phyloP scores from a whole-genome alignment of 2,888 invertebrate genomes.

The Dioctria linearis region DNA sequence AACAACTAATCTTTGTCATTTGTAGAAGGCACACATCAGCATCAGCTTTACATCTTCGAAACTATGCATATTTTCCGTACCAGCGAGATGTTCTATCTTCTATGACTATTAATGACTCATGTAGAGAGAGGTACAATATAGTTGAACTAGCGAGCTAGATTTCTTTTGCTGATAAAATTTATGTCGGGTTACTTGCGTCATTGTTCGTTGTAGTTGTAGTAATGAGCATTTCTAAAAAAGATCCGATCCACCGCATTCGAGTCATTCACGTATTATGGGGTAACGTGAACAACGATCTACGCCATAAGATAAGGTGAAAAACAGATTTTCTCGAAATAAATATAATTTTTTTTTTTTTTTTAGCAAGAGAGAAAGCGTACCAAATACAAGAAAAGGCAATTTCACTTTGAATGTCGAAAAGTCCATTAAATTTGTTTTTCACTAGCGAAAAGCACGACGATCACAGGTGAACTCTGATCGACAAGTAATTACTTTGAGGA shows the following conservation, averaged over 20 bases:
- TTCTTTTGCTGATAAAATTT: neutral
- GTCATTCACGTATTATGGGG: slow-evolving; percentile 4
- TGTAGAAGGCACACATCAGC: neutral
- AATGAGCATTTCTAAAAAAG: slow-evolving; percentile 12
- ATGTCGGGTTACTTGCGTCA: neutral
- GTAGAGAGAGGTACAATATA: too few relatives aligned
- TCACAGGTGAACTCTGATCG: neutral
- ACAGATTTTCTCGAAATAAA: slow-evolving; percentile 31
- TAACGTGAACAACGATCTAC: slow-evolving; percentile 15
- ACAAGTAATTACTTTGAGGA: neutral
- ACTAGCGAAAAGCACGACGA: too few relatives aligned
- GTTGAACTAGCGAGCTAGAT: neutral
- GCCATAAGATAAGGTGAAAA: neutral
- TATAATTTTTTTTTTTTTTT: neutral
- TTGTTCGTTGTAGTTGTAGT: slow-evolving; percentile 5
- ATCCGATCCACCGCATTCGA: neutral
- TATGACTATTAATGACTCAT: too few relatives aligned
- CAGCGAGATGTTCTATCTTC: too few relatives aligned
- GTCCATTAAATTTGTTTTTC: slow-evolving; percentile 18
- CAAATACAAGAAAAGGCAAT: slow-evolving; percentile 22
- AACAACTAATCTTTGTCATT: too few relatives aligned
- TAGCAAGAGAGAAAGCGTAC: slow-evolving; percentile 15
- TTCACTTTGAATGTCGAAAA: slow-evolving; percentile 19
- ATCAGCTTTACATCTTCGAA: too few relatives aligned
- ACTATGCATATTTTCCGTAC: too few relatives aligned